Base-by-base conservation (phyloP, 2,797 vertebrate species). In the Trematomus bernacchii region DNA sequence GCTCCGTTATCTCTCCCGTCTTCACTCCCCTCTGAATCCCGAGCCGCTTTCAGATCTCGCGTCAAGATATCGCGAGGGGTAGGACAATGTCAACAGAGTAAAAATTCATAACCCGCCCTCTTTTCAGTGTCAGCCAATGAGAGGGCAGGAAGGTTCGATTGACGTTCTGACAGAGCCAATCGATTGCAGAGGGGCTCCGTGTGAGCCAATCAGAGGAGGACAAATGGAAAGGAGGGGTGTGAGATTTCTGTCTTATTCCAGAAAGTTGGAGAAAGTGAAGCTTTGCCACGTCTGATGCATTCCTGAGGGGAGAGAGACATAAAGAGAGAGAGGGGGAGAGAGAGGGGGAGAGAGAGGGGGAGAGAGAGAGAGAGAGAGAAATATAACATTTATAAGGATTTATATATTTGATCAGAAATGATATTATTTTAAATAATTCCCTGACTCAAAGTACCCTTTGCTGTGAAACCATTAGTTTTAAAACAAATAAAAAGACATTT, bases 221-320 rank as follows among this genome's bases (percentile, higher is more conserved):
- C 83, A 90, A 51, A 72, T 93, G 62, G 85, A 87, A 68, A 19
- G 1, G 2, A 7, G 27, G 0, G n/a, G 6, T 4, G 12, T 4
- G 21, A 2, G 23, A 37, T 43, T 51, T 66, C 30, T 40, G 53
- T 52, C 15, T n/a, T 18, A 33, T 11, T 3, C 21, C 52, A 79
- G 90, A 93, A 93, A 91, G 85, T 92, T 92, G 73, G 37, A 23
- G 91, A 91, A 85, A 80, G 73, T 79, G 77, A 71, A 50, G 60
- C 11, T 76, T 23, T 94, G 94, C 93, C 94, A 94, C 94, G 93
- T 95, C 76, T 72, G 79, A 75, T 4, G 30, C 47, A 74, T 81
- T 85, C 83, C 63, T 59, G 51, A 6, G 65, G 40, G 44, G 51
- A 6, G 65, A 44, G 44, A 54, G 66, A 51, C 65, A 51, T 43